These are phyloP conservation scores for Papilio xuthus DNA, from an alignment of 1,140 invertebrate species.

Conservation along the genomic window DNA sequence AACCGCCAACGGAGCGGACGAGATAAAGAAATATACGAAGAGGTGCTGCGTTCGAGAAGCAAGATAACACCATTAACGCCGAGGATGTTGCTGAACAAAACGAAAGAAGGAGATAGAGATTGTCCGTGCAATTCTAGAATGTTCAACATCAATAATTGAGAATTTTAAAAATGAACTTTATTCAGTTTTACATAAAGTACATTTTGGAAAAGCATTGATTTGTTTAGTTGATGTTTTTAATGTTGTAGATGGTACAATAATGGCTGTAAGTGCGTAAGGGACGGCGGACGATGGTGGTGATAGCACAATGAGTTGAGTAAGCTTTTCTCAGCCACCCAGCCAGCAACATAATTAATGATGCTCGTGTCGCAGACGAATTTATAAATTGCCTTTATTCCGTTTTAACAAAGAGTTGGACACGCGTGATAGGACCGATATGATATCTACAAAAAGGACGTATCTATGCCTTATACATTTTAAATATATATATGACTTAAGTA, in stretches of 20 bases:
- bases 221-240: conserved; percentile 12
- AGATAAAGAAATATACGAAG: conserved; percentile 81
- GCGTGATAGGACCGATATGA: conserved; percentile 65
- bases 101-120: conserved; percentile 64
- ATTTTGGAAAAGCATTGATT: conserved; percentile 35
- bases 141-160: conserved; percentile 39
- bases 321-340: conserved; percentile 81
- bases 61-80: conserved; percentile 80
- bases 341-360: conserved; percentile 81
- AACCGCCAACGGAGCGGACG: conserved; percentile 75
- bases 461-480: conserved; percentile 43
- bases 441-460: conserved; percentile 62
- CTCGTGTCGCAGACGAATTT: conserved; percentile 78
- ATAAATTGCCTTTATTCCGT: conserved; percentile 77
- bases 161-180: conserved; percentile 47
- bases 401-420: conserved; percentile 71
- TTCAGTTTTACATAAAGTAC: conserved; percentile 36
- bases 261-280: conserved; percentile 56
- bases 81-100: conserved; percentile 69
- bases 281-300: conserved; percentile 69
- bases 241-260: conserved; percentile 39
- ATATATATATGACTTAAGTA: neutral
- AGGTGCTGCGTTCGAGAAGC: conserved; percentile 77
- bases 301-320: conserved; percentile 79
- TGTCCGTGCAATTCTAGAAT: conserved; percentile 43